Percentiles rank a stretch among this genome's conserved stretches.
phyloP scores from a whole-genome alignment of 2,113 vertebrate genomes.

The Labeo catla region DNA sequence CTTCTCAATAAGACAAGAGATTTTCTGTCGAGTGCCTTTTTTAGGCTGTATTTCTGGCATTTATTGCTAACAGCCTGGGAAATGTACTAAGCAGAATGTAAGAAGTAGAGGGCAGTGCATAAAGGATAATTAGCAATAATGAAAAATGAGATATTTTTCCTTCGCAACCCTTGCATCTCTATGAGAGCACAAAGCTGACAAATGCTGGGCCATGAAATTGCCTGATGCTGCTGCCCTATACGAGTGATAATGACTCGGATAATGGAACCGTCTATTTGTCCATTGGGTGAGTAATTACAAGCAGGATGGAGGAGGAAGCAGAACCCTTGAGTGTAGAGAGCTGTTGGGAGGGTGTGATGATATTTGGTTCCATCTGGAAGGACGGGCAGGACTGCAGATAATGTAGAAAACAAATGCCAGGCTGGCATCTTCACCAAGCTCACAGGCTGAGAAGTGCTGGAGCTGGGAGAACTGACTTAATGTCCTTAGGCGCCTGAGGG shows the following conservation, averaged over 20 bases:
- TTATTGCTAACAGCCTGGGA: constrained; percentile 29
- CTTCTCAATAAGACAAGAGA: background rate
- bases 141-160: constrained; percentile 2
- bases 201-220: constrained; percentile 55
- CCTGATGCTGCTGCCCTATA: constrained; percentile 45
- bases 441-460: background rate
- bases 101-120: background rate
- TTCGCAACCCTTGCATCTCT: constrained; percentile 23
- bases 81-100: constrained; percentile 3
- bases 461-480: background rate
- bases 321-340: constrained; percentile 42
- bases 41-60: constrained; percentile 3
- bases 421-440: background rate
- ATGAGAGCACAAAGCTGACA: constrained; percentile 40
- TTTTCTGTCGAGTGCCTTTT: background rate
- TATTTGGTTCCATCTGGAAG: constrained; percentile 55
- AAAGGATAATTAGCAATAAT: constrained; percentile 29
- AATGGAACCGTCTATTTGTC: constrained; percentile 61
- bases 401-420: constrained; percentile 38
- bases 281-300: constrained; percentile 58
- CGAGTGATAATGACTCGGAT: constrained; percentile 54
- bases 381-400: constrained; percentile 9
- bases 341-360: constrained; percentile 44
- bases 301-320: constrained; percentile 49
- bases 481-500: background rate